These are phyloP conservation scores for Heliconius ethilla DNA, from an alignment of 2,888 invertebrate genomes.

Conservation along the genomic window DNA sequence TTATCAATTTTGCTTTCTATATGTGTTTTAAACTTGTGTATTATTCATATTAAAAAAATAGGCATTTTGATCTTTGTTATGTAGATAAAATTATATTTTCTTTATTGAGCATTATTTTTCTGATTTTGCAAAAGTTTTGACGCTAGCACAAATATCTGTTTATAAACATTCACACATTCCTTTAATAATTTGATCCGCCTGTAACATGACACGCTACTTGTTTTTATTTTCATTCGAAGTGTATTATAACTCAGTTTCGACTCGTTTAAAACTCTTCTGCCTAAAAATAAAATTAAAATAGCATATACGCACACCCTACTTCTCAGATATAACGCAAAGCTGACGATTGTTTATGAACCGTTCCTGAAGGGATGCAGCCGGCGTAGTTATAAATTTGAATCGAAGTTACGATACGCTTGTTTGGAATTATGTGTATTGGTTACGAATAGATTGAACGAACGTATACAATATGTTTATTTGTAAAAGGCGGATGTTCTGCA, in stretches of 20 bases:
- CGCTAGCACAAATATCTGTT: slow-evolving; percentile 10
- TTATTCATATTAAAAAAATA: background rate
- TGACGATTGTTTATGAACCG: slow-evolving; percentile 12
- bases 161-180: slow-evolving; percentile 21
- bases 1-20: slow-evolving; percentile 28
- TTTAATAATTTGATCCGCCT: slow-evolving; percentile 21
- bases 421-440: slow-evolving; percentile 21
- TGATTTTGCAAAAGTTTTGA: slow-evolving; percentile 2
- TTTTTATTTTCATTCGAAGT: slow-evolving; percentile 23
- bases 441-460: slow-evolving; percentile 35
- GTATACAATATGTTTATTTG: slow-evolving; percentile 15
- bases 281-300: slow-evolving; percentile 19
- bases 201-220: slow-evolving; percentile 22
- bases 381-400: slow-evolving; percentile 2
- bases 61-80: background rate
- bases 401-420: slow-evolving; percentile 22
- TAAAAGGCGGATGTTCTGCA: slow-evolving; percentile 21
- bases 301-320: slow-evolving; percentile 17
- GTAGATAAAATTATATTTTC: background rate
- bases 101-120: background rate
- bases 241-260: slow-evolving; percentile 19
- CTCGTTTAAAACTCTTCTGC: slow-evolving; percentile 2
- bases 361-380: slow-evolving; percentile 20
- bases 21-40: slow-evolving; percentile 6
- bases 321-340: slow-evolving; percentile 18